A percentile compares a stretch with the other conserved stretches of the same genome.
Conservation (phyloP, 2,113 vertebrate species). For the Loxodonta africana region DNA sequence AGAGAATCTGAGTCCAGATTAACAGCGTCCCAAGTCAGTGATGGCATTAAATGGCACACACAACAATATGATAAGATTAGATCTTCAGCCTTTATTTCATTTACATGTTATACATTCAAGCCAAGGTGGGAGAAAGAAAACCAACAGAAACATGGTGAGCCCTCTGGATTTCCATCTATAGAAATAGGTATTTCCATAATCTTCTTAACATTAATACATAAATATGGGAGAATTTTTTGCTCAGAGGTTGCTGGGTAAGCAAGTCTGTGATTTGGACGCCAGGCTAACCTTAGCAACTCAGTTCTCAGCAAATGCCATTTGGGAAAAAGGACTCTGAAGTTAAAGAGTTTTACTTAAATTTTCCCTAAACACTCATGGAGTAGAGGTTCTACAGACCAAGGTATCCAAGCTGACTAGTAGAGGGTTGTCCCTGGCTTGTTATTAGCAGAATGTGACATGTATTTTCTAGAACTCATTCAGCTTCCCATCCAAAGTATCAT, state of each 20-base stretch:
- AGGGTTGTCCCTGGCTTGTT: background rate
- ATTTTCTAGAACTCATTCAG: background rate
- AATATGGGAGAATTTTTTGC: slow-evolving; percentile 35
- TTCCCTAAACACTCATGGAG: slow-evolving; percentile 16
- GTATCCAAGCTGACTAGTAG: background rate
- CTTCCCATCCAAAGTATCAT: background rate
- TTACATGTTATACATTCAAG: slow-evolving; percentile 59
- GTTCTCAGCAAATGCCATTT: slow-evolving; percentile 45
- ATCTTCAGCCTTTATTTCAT: slow-evolving; percentile 49
- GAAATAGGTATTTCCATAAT: slow-evolving; percentile 64
- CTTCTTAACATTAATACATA: background rate
- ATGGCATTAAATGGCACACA: slow-evolving; percentile 86
- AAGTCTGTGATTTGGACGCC: slow-evolving; percentile 12
- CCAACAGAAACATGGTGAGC: slow-evolving; percentile 31
- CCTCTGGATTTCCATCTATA: slow-evolving; percentile 25
- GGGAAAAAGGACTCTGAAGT: slow-evolving; percentile 25
- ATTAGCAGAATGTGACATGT: background rate
- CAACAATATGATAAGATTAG: slow-evolving; percentile 77
- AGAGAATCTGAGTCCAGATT: slow-evolving; percentile 93
- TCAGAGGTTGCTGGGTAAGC: slow-evolving; percentile 45
- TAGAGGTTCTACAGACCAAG: background rate
- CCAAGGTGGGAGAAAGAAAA: slow-evolving; percentile 37
- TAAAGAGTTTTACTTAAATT: slow-evolving; percentile 38
- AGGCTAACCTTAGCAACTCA: slow-evolving; percentile 29
- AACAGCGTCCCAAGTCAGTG: slow-evolving; percentile 71